Evolutionary conservation across 2,797 vertebrate genomes (phyloP), one percentile per base, ranked within the genome.

Genomic region (Avahi laniger): DNA sequence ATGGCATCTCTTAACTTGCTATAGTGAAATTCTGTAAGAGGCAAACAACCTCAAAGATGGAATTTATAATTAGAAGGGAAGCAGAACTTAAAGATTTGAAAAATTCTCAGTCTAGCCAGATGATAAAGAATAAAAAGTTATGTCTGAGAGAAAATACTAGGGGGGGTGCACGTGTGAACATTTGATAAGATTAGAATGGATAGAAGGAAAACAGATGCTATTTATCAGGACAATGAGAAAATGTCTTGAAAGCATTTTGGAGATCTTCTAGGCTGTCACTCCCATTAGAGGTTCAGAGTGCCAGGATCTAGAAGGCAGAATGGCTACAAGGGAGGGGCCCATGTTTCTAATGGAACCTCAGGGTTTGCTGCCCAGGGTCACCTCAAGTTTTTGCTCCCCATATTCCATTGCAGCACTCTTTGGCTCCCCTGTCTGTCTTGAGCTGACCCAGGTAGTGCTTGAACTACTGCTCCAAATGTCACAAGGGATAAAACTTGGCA

Each of bases 241-340:
- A 26, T 69, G 38, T 33, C 22, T 4, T 14, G 10, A 7, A 54
- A 79, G 9, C 48, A 17, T 90, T 89, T 79, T 41, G 35, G 35
- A 79, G 61, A 79, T 69, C 20, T 18, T 33, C 4, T 3, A 78
- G 11, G 43, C 26, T 24, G 26, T 17, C 63, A 22, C 11, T 61
- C 2, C 15, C 4, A 4, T 4, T 12, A 33, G 4, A 50, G 11
- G 4, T 2, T n/a, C 35, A 57, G 33, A 41, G 4, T 30, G 43
- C 46, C 33, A 76, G 43, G 50, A 50, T n/a, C 0, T 10, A 50
- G 43, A 63, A 6, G 13, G 13, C 24, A 54, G 33, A 38, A 17
- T 26, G 13, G n/a, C 54, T 79, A 41, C 20, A 30, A 67, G 46
- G 12, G 26, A 67, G 4, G 9, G 7, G 4, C 7, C 35, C 18